A percentile compares a stretch with the other conserved stretches of the same genome.
These are phyloP conservation scores for Lagenorhynchus albirostris DNA, from an alignment of 2,113 vertebrate genomes.

Conservation along the genomic window DNA sequence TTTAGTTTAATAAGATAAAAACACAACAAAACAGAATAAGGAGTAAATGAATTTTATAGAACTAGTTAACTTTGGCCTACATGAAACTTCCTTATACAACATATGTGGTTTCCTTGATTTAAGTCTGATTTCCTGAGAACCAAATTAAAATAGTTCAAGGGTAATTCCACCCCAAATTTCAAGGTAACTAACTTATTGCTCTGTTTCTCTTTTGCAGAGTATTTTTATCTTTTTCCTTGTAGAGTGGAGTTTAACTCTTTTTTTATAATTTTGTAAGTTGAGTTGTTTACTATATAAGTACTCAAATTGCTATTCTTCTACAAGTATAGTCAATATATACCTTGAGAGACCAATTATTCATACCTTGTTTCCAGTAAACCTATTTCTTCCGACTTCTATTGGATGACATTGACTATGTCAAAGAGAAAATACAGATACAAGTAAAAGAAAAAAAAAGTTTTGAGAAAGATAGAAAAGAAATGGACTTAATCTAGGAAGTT, in stretches of 20 bases:
- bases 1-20: neutral
- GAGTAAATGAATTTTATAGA: neutral
- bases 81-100: neutral
- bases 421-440: neutral
- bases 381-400: neutral
- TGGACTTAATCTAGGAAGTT: neutral
- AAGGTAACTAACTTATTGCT: neutral
- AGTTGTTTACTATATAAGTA: neutral
- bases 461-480: neutral
- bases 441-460: slow-evolving; percentile 38
- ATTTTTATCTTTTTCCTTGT: neutral
- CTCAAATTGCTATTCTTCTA: neutral
- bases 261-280: neutral
- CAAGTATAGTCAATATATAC: neutral
- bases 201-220: neutral
- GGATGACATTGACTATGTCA: neutral
- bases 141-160: neutral
- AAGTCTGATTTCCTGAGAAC: neutral
- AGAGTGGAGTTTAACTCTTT: neutral
- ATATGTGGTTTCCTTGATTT: neutral
- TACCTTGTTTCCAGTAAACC: neutral
- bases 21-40: neutral
- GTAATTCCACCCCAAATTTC: neutral
- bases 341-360: neutral
- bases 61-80: neutral